Evolutionary conservation across 2,797 vertebrate species (phyloP).

Genomic region (Paramormyrops hopkinsi): DNA sequence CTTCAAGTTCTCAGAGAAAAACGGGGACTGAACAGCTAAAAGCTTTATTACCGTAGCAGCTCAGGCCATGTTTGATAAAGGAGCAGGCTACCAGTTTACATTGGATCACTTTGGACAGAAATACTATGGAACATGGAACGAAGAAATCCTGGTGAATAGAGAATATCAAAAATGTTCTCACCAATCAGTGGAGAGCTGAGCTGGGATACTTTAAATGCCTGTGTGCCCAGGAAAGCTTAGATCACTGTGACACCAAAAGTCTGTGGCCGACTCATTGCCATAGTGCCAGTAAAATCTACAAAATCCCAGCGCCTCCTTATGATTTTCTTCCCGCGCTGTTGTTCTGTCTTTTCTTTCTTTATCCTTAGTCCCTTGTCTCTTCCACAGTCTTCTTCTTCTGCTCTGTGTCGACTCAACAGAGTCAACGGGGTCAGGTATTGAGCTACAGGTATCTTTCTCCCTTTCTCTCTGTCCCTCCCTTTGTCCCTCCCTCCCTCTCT

Average conservation of each 20-base stretch:
- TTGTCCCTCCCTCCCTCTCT: conserved; percentile 41
- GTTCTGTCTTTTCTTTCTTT: conserved; percentile 1
- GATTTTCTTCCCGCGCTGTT: not conserved
- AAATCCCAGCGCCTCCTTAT: not conserved
- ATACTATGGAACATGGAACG: not conserved
- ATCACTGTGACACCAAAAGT: conserved; percentile 17
- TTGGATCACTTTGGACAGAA: not conserved
- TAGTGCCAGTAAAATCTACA: not conserved
- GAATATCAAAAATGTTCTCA: conserved; percentile 33
- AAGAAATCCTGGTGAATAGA: not conserved
- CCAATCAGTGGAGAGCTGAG: conserved; percentile 39
- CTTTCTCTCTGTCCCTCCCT: conserved; percentile 27
- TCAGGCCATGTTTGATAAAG: not conserved
- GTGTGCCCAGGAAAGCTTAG: conserved; percentile 40
- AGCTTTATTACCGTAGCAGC: not conserved
- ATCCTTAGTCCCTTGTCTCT: not conserved
- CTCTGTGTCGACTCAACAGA: conserved; percentile 25
- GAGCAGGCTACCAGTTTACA: not conserved
- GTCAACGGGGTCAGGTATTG: conserved; percentile 40
- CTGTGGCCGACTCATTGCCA: conserved; percentile 19
- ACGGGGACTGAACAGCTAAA: not conserved
- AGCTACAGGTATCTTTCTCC: conserved; percentile 45
- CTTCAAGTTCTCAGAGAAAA: not conserved
- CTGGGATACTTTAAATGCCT: conserved; percentile 38
- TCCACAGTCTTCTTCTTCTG: conserved; percentile 15